Evolutionary conservation across 2,113 vertebrate species (phyloP).

Genomic region (Todiramphus chloris): DNA sequence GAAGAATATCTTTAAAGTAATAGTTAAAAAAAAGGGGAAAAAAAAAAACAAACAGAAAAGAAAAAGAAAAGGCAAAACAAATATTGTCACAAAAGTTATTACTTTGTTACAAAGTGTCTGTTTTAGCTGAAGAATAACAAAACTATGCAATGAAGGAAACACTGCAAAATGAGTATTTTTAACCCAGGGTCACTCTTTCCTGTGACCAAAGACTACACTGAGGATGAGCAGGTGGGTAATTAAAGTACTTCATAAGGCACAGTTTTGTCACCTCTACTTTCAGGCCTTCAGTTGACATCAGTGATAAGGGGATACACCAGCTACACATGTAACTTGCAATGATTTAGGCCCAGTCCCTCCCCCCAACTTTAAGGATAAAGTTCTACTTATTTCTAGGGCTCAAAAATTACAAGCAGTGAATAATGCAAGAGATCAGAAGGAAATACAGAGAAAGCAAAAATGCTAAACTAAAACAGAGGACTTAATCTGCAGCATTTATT

Average conservation of each 20-base stretch:
- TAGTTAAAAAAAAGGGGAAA: not conserved
- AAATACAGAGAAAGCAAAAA: not conserved
- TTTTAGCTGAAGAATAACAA: not conserved
- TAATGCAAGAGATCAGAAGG: not conserved
- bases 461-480: not conserved
- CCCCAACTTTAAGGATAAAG: not conserved
- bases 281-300: not conserved
- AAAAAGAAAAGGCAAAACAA: not conserved
- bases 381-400: not conserved
- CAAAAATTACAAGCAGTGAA: not conserved
- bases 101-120: not conserved
- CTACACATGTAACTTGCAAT: rapidly evolving
- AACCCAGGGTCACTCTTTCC: not conserved
- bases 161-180: not conserved
- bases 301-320: not conserved
- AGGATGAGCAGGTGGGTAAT: not conserved
- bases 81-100: not conserved
- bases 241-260: not conserved
- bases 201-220: not conserved
- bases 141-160: not conserved
- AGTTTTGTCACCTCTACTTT: not conserved
- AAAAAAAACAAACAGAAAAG: not conserved
- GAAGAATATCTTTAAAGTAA: constrained; percentile 51
- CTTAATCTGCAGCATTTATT: not conserved
- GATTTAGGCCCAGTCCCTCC: not conserved